These are phyloP conservation scores for Premnoplex brunnescens DNA, from an alignment of 2,797 vertebrate species.

Conservation along the genomic window DNA sequence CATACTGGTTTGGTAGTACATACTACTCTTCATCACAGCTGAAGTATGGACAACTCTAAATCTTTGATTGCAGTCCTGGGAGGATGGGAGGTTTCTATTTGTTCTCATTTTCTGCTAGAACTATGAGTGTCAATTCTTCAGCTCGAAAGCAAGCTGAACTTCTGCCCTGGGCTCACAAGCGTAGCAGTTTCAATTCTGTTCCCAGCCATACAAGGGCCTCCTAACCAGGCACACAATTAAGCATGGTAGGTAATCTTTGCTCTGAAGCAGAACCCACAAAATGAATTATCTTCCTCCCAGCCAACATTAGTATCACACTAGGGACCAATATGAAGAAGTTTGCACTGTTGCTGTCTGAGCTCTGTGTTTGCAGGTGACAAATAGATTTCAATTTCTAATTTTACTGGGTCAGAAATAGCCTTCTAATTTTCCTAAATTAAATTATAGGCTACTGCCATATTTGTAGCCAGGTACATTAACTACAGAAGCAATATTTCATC, in stretches of 20 bases:
- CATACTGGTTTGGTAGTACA: not conserved
- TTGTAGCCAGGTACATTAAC: not conserved
- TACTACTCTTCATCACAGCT: not conserved
- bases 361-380: constrained; percentile 44
- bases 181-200: not conserved
- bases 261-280: not conserved
- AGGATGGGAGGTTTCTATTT: not conserved
- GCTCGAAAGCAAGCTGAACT: not conserved
- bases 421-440: constrained; percentile 54
- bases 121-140: not conserved
- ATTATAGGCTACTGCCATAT: not conserved
- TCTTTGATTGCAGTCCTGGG: not conserved
- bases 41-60: not conserved
- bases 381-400: constrained; percentile 45
- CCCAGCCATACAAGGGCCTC: not conserved
- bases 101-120: not conserved
- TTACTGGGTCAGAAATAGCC: constrained; percentile 10
- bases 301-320: not conserved
- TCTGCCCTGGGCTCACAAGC: not conserved
- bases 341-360: not conserved
- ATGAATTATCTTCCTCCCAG: constrained; percentile 26
- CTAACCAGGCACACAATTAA: constrained; percentile 18
- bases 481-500: constrained; percentile 14
- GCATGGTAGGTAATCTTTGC: not conserved
- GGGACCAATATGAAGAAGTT: constrained; percentile 12